Conservation (phyloP, 2,113 vertebrate genomes). For the Brevimyrus niger region DNA sequence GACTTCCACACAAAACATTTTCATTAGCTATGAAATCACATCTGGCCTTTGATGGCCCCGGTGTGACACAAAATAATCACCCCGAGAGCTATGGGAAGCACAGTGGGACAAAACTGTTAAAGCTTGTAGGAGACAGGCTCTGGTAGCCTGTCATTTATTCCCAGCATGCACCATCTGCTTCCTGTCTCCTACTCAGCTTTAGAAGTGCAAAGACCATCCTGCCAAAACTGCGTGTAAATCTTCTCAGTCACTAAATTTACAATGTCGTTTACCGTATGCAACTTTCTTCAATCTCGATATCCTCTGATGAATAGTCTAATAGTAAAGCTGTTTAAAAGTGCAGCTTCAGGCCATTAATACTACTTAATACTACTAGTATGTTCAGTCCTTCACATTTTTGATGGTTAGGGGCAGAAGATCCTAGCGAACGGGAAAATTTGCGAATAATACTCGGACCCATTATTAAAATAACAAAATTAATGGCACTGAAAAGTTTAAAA, state of each 20-base stretch:
- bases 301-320: background rate
- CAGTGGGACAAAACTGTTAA: background rate
- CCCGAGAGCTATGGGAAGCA: background rate
- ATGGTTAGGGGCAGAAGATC: too few species aligned
- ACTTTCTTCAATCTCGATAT: background rate
- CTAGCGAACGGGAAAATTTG: too few species aligned
- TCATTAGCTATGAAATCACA: background rate
- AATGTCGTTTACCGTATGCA: background rate
- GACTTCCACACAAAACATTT: background rate
- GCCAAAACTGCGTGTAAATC: background rate
- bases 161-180: background rate
- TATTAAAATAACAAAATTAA: too few species aligned
- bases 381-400: too few species aligned
- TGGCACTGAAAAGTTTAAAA: too few species aligned
- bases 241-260: background rate
- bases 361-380: background rate
- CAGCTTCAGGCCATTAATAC: background rate
- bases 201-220: background rate
- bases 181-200: background rate
- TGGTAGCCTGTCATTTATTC: background rate
- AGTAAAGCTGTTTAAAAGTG: background rate
- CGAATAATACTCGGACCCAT: too few species aligned
- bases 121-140: background rate
- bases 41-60: background rate
- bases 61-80: background rate